These are phyloP conservation scores for Formica selysi DNA, from an alignment of 1,140 invertebrate species.

Conservation along the genomic window DNA sequence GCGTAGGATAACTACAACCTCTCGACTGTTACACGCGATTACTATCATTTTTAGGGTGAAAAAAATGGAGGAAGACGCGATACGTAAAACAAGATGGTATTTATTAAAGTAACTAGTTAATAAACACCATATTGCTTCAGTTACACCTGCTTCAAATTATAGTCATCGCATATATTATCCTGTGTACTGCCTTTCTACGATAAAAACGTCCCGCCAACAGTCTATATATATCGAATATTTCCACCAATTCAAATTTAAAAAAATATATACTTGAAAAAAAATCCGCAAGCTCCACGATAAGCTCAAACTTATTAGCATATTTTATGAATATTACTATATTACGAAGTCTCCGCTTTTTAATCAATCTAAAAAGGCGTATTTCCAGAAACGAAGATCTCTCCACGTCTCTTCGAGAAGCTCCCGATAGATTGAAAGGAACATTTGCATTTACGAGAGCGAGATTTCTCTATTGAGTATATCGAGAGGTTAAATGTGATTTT, in stretches of 20 bases:
- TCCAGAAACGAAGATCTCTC: constrained; percentile 10
- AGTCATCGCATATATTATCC: neutral
- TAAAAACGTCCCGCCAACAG: neutral
- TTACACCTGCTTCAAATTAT: constrained; percentile 16
- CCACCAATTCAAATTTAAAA: neutral
- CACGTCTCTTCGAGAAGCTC: constrained; percentile 4
- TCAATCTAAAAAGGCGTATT: neutral
- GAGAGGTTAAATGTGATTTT: constrained; percentile 32
- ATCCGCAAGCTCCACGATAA: neutral
- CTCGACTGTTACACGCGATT: neutral
- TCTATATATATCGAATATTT: neutral
- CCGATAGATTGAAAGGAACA: neutral
- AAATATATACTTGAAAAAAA: neutral
- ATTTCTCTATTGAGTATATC: neutral
- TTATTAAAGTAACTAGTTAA: neutral
- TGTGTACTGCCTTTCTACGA: neutral
- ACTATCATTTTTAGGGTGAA: neutral
- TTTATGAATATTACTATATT: neutral
- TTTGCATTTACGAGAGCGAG: constrained; percentile 29
- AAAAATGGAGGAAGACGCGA: neutral
- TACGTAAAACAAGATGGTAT: neutral
- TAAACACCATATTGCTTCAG: neutral
- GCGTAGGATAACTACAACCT: constrained; percentile 12
- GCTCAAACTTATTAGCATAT: neutral
- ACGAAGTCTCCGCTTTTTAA: neutral